phyloP scores from a whole-genome alignment of 1,140 invertebrate species.

The Zaprionus africanus region DNA sequence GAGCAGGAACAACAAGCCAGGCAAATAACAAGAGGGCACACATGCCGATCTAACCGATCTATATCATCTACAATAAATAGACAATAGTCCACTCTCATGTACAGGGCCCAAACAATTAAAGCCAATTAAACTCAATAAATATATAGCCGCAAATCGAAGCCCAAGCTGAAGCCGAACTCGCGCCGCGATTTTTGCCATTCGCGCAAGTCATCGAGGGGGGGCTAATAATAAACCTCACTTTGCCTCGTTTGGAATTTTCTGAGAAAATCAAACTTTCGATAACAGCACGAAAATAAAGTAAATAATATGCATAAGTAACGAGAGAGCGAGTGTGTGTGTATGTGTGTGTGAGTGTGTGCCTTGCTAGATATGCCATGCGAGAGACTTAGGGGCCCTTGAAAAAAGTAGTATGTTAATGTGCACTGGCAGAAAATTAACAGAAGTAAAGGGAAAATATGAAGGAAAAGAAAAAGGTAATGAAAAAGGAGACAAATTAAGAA shows the following conservation, averaged over 20 bases:
- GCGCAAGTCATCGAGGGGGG: neutral
- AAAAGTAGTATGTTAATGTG: conserved; percentile 51
- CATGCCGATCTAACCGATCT: conserved; percentile 1
- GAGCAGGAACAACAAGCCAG: neutral
- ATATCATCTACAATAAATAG: neutral
- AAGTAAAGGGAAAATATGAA: neutral
- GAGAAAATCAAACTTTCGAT: conserved; percentile 6
- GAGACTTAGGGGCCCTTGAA: conserved; percentile 41
- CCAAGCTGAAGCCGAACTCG: neutral
- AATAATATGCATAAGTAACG: conserved; percentile 2
- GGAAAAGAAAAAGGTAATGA: too few relatives aligned
- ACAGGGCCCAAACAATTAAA: conserved; percentile 59
- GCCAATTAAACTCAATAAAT: conserved; percentile 79
- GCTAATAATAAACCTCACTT: conserved; percentile 3
- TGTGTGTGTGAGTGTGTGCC: neutral
- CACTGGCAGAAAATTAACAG: neutral
- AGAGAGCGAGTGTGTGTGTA: neutral
- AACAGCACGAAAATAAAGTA: conserved; percentile 9
- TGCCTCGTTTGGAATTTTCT: conserved; percentile 1
- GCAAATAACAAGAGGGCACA: neutral
- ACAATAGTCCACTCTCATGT: neutral
- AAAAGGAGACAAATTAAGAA: too few relatives aligned
- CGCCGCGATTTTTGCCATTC: neutral
- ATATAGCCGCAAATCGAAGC: conserved; percentile 13
- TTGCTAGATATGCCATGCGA: conserved; percentile 31